Conservation (phyloP, 2,888 invertebrate genomes). For the Punctoribates punctum region DNA sequence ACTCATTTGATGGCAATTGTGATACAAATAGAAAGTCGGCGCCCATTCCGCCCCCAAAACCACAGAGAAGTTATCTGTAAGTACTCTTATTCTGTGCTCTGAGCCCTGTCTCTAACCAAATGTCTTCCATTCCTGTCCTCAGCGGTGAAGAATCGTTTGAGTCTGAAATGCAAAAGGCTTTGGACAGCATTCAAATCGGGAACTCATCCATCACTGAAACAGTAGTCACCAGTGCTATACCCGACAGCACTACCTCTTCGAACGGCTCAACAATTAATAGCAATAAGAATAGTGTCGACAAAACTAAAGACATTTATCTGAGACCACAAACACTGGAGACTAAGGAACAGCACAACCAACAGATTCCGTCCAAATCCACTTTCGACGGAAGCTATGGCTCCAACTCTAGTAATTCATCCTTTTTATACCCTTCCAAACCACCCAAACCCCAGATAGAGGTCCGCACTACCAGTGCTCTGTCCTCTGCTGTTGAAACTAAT, state of each 20-base stretch:
- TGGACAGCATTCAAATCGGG: constrained; percentile 37
- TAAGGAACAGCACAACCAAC: not conserved
- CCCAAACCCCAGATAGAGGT: not conserved
- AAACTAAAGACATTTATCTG: not conserved
- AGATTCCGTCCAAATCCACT: not conserved
- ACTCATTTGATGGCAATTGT: constrained; percentile 12
- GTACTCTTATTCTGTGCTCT: not conserved
- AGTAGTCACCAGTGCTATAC: not conserved
- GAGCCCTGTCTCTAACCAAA: not conserved
- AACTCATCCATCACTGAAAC: not conserved
- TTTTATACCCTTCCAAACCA: not conserved
- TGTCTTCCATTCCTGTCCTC: not conserved
- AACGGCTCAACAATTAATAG: not conserved
- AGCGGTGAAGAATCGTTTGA: constrained; percentile 37
- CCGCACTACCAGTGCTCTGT: not conserved
- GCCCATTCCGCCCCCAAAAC: constrained; percentile 41
- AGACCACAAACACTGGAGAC: not conserved
- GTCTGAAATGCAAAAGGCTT: constrained; percentile 42
- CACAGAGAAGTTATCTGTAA: constrained; percentile 42
- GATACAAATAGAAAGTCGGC: constrained; percentile 12
- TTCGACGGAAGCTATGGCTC: not conserved
- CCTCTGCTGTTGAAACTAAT: not conserved
- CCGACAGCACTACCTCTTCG: not conserved
- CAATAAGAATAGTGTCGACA: not conserved
- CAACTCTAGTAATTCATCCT: not conserved